These are phyloP conservation scores for Amphimallon solstitiale DNA, from an alignment of 2,888 invertebrate genomes.

Conservation along the genomic window DNA sequence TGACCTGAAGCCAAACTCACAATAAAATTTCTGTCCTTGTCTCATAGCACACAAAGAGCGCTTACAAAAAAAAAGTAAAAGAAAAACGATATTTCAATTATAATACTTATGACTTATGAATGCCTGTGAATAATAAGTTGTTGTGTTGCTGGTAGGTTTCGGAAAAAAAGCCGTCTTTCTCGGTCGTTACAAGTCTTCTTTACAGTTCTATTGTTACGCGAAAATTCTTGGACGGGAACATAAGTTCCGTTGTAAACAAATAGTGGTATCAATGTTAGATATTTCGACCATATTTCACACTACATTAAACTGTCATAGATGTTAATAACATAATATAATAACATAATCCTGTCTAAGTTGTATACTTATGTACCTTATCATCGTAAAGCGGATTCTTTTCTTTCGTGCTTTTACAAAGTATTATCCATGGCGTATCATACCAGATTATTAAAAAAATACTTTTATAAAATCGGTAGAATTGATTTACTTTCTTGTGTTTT, in stretches of 20 bases:
- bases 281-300: constrained; percentile 61
- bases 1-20: background rate
- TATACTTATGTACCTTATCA: background rate
- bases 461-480: no score
- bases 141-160: background rate
- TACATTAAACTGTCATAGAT: constrained; percentile 61
- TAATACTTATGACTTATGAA: constrained; percentile 50
- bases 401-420: background rate
- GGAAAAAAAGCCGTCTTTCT: background rate
- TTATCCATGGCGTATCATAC: no score
- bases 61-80: background rate
- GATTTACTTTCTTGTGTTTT: no score
- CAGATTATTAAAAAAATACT: no score
- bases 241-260: constrained; percentile 49
- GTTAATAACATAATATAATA: constrained; percentile 62
- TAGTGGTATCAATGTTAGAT: constrained; percentile 54
- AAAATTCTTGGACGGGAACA: background rate
- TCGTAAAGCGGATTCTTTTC: background rate
- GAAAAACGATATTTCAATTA: constrained; percentile 53
- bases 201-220: constrained; percentile 40
- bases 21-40: background rate
- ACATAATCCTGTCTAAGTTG: constrained; percentile 55
- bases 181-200: constrained; percentile 27
- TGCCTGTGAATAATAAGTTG: constrained; percentile 40
- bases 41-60: no score